These are phyloP conservation scores for Platygyra sinensis DNA, from an alignment of 64 coral and sea anemone species.

Conservation along the genomic window DNA sequence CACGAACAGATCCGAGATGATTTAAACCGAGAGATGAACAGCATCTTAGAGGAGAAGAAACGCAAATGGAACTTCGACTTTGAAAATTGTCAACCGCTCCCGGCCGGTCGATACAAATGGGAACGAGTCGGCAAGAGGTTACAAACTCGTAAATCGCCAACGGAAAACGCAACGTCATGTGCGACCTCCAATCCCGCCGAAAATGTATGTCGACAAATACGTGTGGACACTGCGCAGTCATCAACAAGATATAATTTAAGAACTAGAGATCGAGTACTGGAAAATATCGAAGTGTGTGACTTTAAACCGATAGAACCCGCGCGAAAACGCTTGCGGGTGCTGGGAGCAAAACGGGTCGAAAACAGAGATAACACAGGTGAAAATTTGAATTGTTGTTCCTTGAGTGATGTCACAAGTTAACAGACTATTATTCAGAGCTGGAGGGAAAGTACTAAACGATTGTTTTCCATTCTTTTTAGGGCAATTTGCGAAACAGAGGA, in stretches of 20 bases:
- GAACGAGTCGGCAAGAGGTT: conserved; percentile 58
- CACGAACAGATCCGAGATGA: conserved; percentile 66
- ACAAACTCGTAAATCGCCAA: conserved; percentile 11
- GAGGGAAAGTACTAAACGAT: background rate
- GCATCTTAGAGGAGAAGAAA: conserved; percentile 57
- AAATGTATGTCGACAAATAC: conserved; percentile 6
- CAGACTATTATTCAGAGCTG: background rate
- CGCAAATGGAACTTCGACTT: conserved; percentile 78
- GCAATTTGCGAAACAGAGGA: conserved; percentile 2
- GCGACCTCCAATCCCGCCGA: conserved; percentile 12
- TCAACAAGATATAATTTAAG: conserved; percentile 63
- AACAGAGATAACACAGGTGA: background rate
- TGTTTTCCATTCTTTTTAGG: conserved; percentile 24
- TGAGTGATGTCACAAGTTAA: background rate
- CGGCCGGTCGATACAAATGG: conserved; percentile 63
- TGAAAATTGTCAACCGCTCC: conserved; percentile 63
- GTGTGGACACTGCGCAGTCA: conserved; percentile 28
- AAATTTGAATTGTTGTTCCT: conserved; percentile 5
- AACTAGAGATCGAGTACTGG: conserved; percentile 29
- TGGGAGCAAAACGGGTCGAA: background rate
- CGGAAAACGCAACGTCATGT: background rate
- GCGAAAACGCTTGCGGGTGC: background rate
- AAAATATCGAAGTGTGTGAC: background rate
- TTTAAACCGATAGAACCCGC: conserved; percentile 40
- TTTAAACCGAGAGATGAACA: conserved; percentile 42